A percentile compares a stretch with the other conserved stretches of the same genome.
Conservation (phyloP, 1,140 invertebrate species). For the Goniozus legneri region DNA sequence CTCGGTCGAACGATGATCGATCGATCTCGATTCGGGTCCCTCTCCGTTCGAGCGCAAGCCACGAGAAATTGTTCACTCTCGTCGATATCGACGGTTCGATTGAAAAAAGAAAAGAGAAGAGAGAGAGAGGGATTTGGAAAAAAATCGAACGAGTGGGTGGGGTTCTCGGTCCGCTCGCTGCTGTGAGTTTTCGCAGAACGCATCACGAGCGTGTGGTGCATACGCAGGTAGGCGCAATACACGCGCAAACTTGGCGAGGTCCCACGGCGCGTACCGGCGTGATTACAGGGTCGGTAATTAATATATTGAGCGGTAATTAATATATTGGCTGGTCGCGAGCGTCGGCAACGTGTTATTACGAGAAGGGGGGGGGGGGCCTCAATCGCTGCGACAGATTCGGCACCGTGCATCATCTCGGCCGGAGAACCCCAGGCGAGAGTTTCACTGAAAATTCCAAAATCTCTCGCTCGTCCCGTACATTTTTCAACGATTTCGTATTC, state of each 20-base stretch:
- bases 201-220: slow-evolving; percentile 2
- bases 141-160: background rate
- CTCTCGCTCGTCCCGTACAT: no score
- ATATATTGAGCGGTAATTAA: slow-evolving; percentile 51
- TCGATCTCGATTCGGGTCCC: no score
- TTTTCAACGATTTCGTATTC: no score
- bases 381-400: slow-evolving; percentile 34
- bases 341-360: slow-evolving; percentile 42
- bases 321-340: slow-evolving; percentile 38
- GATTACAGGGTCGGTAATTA: slow-evolving; percentile 50
- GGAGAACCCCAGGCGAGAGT: no score
- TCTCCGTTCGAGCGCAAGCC: no score
- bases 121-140: background rate
- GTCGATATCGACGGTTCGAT: no score
- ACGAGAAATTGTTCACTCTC: no score
- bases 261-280: slow-evolving; percentile 19
- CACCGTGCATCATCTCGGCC: no score
- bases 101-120: background rate
- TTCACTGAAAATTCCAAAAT: no score
- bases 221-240: no score
- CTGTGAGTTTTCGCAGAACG: background rate
- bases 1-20: no score
- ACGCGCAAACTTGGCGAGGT: slow-evolving; percentile 14
- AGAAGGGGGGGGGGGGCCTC: slow-evolving; percentile 10
- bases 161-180: no score